A percentile compares a stretch with the other conserved stretches of the same genome.
phyloP scores from a whole-genome alignment of 2,888 invertebrate species.

The Stenichneumon culpator region DNA sequence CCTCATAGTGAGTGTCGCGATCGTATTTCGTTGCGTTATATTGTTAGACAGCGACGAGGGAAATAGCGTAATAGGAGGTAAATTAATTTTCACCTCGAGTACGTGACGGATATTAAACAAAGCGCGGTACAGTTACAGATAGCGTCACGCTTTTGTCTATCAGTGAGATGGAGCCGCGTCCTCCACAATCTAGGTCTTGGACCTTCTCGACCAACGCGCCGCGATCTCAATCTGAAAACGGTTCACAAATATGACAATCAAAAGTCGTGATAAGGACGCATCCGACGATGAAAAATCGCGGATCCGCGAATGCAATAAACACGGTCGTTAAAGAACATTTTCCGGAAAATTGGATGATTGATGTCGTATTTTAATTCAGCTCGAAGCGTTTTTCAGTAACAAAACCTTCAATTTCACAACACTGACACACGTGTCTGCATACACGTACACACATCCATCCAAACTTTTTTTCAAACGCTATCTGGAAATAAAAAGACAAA shows the following conservation, averaged over 20 bases:
- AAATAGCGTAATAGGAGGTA: constrained; percentile 6
- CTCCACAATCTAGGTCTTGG: constrained; percentile 28
- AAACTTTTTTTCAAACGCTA: too few species aligned
- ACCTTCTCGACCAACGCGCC: constrained; percentile 22
- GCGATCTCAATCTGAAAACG: background rate
- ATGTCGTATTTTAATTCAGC: too few species aligned
- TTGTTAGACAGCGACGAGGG: background rate
- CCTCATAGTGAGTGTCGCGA: background rate
- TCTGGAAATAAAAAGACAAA: too few species aligned
- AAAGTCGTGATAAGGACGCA: background rate
- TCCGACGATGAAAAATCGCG: background rate
- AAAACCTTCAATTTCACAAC: too few species aligned
- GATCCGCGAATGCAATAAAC: background rate
- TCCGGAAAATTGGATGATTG: too few species aligned
- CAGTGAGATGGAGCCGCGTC: constrained; percentile 34
- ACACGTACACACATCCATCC: too few species aligned
- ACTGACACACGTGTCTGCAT: too few species aligned
- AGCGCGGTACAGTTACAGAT: constrained; percentile 13
- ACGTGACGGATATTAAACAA: constrained; percentile 6
- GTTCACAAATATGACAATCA: background rate
- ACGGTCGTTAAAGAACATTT: too few species aligned
- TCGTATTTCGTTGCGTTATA: constrained; percentile 17
- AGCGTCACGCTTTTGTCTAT: constrained; percentile 23
- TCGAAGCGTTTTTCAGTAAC: too few species aligned
- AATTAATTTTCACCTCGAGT: constrained; percentile 23